Evolutionary conservation across 2,888 invertebrate species (phyloP), one percentile per base, ranked within the genome.

Genomic region (Horisme vitalbata): DNA sequence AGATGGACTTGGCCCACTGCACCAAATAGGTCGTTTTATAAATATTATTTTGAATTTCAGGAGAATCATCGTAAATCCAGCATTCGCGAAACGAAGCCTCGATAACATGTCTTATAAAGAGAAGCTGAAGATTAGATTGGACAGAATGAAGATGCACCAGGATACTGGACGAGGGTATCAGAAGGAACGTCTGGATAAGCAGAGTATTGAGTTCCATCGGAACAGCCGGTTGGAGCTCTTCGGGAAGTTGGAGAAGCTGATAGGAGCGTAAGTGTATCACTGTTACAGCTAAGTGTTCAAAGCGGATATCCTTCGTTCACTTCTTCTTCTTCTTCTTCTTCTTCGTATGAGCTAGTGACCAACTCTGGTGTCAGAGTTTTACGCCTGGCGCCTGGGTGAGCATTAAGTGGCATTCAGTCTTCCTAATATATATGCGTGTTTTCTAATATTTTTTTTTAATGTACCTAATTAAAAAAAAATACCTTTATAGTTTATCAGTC

Each of bases 191-290:
- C 53, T 81, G 62, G 75, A 81, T 15, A 57, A 60, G 4, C 63
- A 64, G 20, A 77, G 71, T 18, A 61, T 86, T 11, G 89, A 91
- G 52, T 90, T 92, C 58, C 93, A 94, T 68, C 90, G 93, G 61
- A 83, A 83, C 32, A 93, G 91, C 52, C 82, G 94, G 61, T 78
- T 93, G 30, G 92, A 92, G 35, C 72, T 94, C 12, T 93, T 92
- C 65, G 82, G 79, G 41, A 93, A 93, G 75, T 71, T 94, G 43
- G 93, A 93, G 66, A 85, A 79, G 50, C 83, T 94, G 57, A 79
- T 94, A 36, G 86, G 84, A 54, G 90, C 92, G 94, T 94, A 81
- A 91, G 93, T 91, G 3, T 11, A 1, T 28, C 2, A 28, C 13
- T 11, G 30, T 1, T 12, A 15, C 7, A 23, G 10, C 18, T 36